These are phyloP conservation scores for Anniella stebbinsi DNA, from an alignment of 2,797 vertebrate species.

Conservation along the genomic window DNA sequence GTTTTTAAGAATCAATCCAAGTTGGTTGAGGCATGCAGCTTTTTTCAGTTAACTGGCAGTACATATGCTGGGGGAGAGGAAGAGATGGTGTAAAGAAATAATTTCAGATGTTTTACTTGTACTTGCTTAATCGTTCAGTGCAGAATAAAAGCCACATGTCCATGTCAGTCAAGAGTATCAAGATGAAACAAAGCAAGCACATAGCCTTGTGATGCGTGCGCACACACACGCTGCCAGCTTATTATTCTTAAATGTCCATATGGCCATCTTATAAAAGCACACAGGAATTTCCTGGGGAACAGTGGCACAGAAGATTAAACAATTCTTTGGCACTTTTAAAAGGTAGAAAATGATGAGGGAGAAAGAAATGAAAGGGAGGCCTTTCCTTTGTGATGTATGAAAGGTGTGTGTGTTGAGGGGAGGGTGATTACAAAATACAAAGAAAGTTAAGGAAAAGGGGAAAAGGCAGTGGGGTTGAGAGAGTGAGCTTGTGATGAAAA, in stretches of 20 bases:
- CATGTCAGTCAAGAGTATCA: not conserved
- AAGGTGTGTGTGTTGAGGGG: not conserved
- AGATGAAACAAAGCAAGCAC: not conserved
- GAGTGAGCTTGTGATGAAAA: not conserved
- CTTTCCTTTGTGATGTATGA: not conserved
- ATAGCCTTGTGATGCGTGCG: not conserved
- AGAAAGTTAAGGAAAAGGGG: not conserved
- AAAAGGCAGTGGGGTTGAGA: not conserved
- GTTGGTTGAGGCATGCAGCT: not conserved
- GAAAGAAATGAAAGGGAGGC: not conserved
- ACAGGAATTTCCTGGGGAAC: not conserved
- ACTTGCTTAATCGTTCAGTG: not conserved
- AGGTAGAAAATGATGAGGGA: not conserved
- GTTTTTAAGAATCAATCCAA: conserved; percentile 30
- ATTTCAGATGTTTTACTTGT: not conserved
- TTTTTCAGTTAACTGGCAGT: not conserved
- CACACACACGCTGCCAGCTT: not conserved
- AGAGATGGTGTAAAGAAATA: not conserved
- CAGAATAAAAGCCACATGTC: not conserved
- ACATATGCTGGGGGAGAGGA: not conserved
- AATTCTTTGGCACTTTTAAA: not conserved
- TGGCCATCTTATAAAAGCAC: not conserved
- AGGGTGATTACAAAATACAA: not conserved
- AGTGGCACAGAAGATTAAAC: not conserved
- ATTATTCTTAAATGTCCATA: not conserved